Evolutionary conservation across 1,140 invertebrate species (phyloP), one percentile per base, ranked within the genome.

Genomic region (Drosophila simulans): DNA sequence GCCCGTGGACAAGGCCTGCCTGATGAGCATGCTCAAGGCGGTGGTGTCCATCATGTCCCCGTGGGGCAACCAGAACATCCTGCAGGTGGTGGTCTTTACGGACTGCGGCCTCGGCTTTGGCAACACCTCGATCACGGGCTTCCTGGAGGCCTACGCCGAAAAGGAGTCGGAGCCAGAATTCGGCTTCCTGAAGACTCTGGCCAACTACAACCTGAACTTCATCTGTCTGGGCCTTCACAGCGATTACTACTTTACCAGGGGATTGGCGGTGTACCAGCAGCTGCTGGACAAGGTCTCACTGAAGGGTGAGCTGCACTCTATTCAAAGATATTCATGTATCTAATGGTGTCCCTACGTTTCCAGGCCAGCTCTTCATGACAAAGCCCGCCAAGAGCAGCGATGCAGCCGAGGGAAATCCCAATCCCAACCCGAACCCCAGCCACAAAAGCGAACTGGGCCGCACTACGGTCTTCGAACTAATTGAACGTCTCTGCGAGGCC

Each of bases 121-220:
- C 2, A 82, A 65, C 22, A 92, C 90, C 5, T 83, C 91, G 3
- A 54, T 92, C 5, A 57, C 59, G 0, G 71, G 54, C 0, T 90
- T 88, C 20, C 39, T 92, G 12, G 76, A 91, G 13, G 59, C 27
- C 13, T 73, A 73, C 25, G 49, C 54, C 2, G 65, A 66, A 52
- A 83, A 80, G 20, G 72, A 83, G 35, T 10, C 73, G 1, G 91
- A 92, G 17, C 64, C 91, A 0, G 90, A 91, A 22, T 93, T 93
- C 76, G 91, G 93, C 63, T 96, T 96, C 92, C 90, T 97, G 13
- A 95, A 95, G 13, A 96, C 97, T 91, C 92, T 95, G 8, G 96
- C 96, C 92, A 95, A 96, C 25, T 95, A 95, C 55, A 97, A 96
- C 93, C 91, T 98, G 31, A 95, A 95, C 80, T 93, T 97, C 7